Evolutionary conservation across 37 sponge, comb jelly and placozoan genomes (phyloP).

Genomic region (Hexactinellida sp.): DNA sequence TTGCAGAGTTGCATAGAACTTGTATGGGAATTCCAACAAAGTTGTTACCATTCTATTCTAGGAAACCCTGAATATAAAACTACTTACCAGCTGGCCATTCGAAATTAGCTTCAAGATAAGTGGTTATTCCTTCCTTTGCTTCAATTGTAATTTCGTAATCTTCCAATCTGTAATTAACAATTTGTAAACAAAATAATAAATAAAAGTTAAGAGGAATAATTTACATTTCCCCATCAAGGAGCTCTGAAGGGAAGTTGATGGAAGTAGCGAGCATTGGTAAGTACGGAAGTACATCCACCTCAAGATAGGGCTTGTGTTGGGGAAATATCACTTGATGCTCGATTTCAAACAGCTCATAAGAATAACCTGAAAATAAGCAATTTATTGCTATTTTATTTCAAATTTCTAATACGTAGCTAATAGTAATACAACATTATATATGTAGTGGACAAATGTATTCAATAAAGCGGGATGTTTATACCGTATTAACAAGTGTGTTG

Average conservation of each 20-base stretch:
- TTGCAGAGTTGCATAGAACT: too few species aligned
- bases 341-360: background rate
- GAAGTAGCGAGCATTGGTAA: background rate
- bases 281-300: conserved; percentile 3
- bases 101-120: background rate
- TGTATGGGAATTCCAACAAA: too few species aligned
- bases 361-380: background rate
- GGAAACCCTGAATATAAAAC: background rate
- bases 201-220: too few species aligned
- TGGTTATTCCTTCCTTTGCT: background rate
- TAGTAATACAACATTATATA: too few species aligned
- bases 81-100: background rate
- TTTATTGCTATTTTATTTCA: too few species aligned
- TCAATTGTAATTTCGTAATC: background rate
- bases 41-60: too few species aligned
- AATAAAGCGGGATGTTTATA: too few species aligned
- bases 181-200: background rate
- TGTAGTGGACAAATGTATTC: too few species aligned
- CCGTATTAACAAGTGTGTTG: too few species aligned
- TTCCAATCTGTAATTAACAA: background rate
- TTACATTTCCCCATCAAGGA: conserved; percentile 6
- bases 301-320: background rate
- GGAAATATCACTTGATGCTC: background rate
- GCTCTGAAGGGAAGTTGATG: conserved; percentile 4
- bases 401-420: too few species aligned